phyloP scores from a whole-genome alignment of 92 coral and sea anemone genomes.

The Actinernus sp. region DNA sequence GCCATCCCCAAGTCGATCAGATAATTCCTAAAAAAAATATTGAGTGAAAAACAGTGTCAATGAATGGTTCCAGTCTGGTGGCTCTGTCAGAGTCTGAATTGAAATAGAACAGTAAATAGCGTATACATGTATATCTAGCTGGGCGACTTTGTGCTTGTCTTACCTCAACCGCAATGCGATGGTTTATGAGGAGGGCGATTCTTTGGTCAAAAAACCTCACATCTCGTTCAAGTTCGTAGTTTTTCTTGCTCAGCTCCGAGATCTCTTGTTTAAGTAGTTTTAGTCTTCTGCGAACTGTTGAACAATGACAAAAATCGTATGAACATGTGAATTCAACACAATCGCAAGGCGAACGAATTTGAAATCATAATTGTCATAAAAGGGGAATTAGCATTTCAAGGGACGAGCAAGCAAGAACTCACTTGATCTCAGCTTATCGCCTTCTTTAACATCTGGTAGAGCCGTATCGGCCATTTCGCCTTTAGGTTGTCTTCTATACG shows the following conservation, averaged over 20 bases:
- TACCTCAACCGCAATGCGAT: constrained; percentile 95
- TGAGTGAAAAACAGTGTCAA: too few relatives aligned
- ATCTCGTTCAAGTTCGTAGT: constrained; percentile 94
- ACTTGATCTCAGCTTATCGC: constrained; percentile 47
- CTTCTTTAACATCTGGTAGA: constrained; percentile 23
- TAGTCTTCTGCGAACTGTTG: constrained; percentile 85
- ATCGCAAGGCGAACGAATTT: not conserved
- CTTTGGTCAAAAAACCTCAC: constrained; percentile 96
- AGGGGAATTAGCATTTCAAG: not conserved
- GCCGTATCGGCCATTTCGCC: constrained; percentile 36
- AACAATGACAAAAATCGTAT: too few relatives aligned
- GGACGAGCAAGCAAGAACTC: constrained; percentile 4
- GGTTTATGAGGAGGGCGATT: constrained; percentile 95
- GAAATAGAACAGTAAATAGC: too few relatives aligned
- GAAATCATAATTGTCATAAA: too few relatives aligned
- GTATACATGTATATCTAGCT: too few relatives aligned
- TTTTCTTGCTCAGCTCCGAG: constrained; percentile 91
- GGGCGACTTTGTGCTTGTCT: too few relatives aligned
- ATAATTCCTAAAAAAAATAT: constrained; percentile 55
- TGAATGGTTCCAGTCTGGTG: too few relatives aligned
- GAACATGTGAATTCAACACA: not conserved
- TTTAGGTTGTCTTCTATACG: too few relatives aligned
- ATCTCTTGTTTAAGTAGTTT: constrained; percentile 85
- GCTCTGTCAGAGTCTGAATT: too few relatives aligned
- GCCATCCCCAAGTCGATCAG: constrained; percentile 71